These are phyloP conservation scores for Drosophila siamana DNA, from an alignment of 2,888 invertebrate species.

Conservation along the genomic window DNA sequence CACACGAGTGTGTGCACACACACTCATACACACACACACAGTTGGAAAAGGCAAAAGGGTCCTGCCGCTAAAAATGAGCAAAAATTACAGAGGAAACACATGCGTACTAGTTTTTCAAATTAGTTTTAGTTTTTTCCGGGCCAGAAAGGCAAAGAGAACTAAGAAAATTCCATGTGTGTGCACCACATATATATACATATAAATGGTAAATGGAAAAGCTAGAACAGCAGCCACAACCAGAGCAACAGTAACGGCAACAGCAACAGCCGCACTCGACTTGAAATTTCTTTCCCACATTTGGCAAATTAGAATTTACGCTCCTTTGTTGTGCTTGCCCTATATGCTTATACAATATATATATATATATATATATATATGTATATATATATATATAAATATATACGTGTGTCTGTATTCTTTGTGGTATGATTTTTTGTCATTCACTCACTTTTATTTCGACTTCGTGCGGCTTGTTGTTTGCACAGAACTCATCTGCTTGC, in stretches of 20 bases:
- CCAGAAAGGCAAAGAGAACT: conserved; percentile 30
- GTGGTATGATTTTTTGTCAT: conserved; percentile 47
- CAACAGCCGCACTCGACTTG: conserved; percentile 52
- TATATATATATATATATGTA: no score
- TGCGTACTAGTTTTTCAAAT: conserved; percentile 74
- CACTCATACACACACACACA: conserved; percentile 42
- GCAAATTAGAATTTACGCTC: conserved; percentile 69
- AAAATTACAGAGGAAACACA: conserved; percentile 61
- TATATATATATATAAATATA: no score
- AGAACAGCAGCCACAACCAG: conserved; percentile 14
- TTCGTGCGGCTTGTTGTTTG: conserved; percentile 38
- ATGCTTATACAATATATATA: no score
- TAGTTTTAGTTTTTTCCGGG: conserved; percentile 68
- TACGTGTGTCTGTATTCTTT: conserved; percentile 21
- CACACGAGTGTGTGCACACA: conserved; percentile 55
- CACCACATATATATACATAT: no score
- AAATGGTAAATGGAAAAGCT: conserved; percentile 47
- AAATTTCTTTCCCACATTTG: conserved; percentile 75
- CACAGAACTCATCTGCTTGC: conserved; percentile 2
- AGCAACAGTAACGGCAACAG: conserved; percentile 21
- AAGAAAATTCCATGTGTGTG: conserved; percentile 19
- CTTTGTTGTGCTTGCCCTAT: conserved; percentile 40
- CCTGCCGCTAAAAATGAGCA: conserved; percentile 55
- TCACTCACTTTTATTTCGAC: conserved; percentile 42
- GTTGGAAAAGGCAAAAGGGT: conserved; percentile 36